Base-by-base conservation (phyloP, 2,797 vertebrate genomes). In the Hydrocynus forskahlii region DNA sequence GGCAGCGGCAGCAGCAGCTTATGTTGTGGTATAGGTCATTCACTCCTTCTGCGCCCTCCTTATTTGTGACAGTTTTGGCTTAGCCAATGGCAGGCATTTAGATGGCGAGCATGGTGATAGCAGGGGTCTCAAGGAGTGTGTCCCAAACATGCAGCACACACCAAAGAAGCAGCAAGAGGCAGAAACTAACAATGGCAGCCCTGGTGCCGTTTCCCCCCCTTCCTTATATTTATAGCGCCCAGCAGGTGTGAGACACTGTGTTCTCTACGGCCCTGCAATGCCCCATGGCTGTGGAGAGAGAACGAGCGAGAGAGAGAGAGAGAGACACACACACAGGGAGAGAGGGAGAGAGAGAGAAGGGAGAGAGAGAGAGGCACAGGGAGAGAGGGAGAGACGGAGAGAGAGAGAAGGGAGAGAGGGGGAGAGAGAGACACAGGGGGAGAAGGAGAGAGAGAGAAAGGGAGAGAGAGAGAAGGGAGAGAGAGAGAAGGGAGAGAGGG, bases 211-310 rank as follows among this genome's bases (percentile, higher is more conserved):
- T 92, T 89, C 7, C 12, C 14, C 16, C 19, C 86, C 69, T 55
- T 79, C 25, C 92, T 89, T 95, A 94, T 96, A 96, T 99, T 97
- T 97, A 97, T 96, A 96, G 95, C 93, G 95, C 96, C 94, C 97
- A 97, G 96, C 95, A 96, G 96, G 96, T 94, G 92, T 92, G 92
- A 94, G 92, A 95, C 93, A 93, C 94, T 92, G 87, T 90, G 87
- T 95, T 94, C 96, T 95, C 93, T 95, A 92, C 94, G 93, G 93
- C 94, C 94, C 93, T 95, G 93, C 94, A 94, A 95, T 95, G 97
- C 95, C 95, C 96, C 89, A 93, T 95, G 95, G 95, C 91, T 96
- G 94, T 94, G 93, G 89, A n/a, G n/a, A n/a, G n/a, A n/a, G n/a
- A n/a, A n/a, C n/a, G n/a, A n/a, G n/a, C n/a, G n/a, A 93, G 84